Evolutionary conservation across 92 coral and sea anemone species (phyloP).

Genomic region (Phenganax subtilis): DNA sequence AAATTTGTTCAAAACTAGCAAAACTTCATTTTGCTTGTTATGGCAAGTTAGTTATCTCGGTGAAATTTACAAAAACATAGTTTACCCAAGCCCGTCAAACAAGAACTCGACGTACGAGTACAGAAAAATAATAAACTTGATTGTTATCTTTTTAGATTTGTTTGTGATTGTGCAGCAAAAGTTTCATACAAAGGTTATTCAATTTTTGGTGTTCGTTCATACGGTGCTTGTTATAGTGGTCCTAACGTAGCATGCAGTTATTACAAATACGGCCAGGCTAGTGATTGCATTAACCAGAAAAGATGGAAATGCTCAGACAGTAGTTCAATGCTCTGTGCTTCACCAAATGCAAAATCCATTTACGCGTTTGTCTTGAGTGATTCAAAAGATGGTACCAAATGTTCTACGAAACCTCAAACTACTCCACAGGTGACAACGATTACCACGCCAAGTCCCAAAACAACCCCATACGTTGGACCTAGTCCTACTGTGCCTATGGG

Average conservation of each 20-base stretch:
- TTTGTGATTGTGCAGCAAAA: conserved; percentile 51
- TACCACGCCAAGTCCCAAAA: conserved; percentile 5
- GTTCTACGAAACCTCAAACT: background rate
- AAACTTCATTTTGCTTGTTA: background rate
- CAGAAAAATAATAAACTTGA: background rate
- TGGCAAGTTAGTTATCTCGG: background rate
- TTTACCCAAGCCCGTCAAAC: no score
- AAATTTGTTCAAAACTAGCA: background rate
- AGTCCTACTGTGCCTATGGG: background rate
- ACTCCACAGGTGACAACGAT: conserved; percentile 2
- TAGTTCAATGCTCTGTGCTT: conserved; percentile 32
- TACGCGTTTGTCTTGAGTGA: conserved; percentile 22
- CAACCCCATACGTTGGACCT: conserved; percentile 9
- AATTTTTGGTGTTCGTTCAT: conserved; percentile 51
- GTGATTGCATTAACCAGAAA: conserved; percentile 15
- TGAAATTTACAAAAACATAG: background rate
- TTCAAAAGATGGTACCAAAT: background rate
- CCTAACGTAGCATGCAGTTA: conserved; percentile 17
- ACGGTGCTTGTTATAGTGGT: conserved; percentile 54
- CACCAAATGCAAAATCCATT: background rate
- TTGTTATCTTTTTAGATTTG: conserved; percentile 39
- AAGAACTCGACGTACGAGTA: background rate
- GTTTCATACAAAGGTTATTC: conserved; percentile 41
- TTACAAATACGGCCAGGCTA: conserved; percentile 6
- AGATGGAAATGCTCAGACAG: conserved; percentile 30